A percentile compares a stretch with the other conserved stretches of the same genome.
These are phyloP conservation scores for Eubasilissa splendida DNA, from an alignment of 2,888 invertebrate genomes.

Conservation along the genomic window DNA sequence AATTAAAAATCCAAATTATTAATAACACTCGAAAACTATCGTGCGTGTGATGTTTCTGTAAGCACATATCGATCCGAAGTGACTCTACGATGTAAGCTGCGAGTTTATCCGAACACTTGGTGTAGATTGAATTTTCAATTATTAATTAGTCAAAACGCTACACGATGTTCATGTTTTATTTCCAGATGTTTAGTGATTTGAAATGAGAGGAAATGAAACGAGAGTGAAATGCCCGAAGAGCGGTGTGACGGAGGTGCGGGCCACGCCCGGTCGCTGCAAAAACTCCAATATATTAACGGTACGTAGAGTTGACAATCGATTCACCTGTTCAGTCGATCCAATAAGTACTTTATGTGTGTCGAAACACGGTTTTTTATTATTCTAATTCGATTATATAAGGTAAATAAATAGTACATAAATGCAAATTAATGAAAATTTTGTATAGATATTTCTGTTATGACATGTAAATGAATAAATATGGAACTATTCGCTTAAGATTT, in stretches of 20 bases:
- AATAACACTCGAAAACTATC: slow-evolving; percentile 53
- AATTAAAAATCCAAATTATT: slow-evolving; percentile 43
- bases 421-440: slow-evolving; percentile 58
- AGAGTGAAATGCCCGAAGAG: slow-evolving; percentile 45
- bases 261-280: slow-evolving; percentile 30
- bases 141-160: slow-evolving; percentile 57
- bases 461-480: slow-evolving; percentile 58
- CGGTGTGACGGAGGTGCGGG: slow-evolving; percentile 30
- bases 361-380: slow-evolving; percentile 58
- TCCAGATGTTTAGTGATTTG: slow-evolving; percentile 56
- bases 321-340: slow-evolving; percentile 57
- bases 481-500: slow-evolving; percentile 57
- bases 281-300: slow-evolving; percentile 50
- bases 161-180: slow-evolving; percentile 57
- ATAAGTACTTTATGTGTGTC: slow-evolving; percentile 56
- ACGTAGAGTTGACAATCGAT: slow-evolving; percentile 58
- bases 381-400: slow-evolving; percentile 58
- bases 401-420: slow-evolving; percentile 56
- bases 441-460: slow-evolving; percentile 59
- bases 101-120: slow-evolving; percentile 55
- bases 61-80: slow-evolving; percentile 58
- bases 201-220: slow-evolving; percentile 43
- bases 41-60: slow-evolving; percentile 58
- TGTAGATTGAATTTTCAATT: slow-evolving; percentile 58
- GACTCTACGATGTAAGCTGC: slow-evolving; percentile 50